Base-by-base conservation (phyloP, 1,140 invertebrate species). In the Pinna nobilis region DNA sequence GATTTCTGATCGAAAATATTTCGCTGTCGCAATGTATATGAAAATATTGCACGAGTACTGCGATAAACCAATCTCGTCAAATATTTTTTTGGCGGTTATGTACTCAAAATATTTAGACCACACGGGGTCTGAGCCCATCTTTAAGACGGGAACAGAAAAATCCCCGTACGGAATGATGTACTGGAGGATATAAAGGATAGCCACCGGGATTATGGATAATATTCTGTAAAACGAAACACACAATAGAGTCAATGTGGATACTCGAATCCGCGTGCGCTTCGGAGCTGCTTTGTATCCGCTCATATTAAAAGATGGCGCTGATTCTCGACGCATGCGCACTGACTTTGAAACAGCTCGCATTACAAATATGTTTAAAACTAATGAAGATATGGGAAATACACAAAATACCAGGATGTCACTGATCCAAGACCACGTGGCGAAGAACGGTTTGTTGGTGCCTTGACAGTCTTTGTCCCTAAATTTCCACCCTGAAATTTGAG, bases 401-500 rank as follows among this genome's bases (percentile, higher is more conserved):
- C 53, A 75, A 70, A 83, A 83, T 6, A 82, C 55, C 15, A 83
- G 32, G 37, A 81, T 57, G 44, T 85, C 85, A 37, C 78, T 82
- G 15, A 74, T 37, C 79, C 75, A 81, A 11, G 59, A 74, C 82
- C 82, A 85, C 2, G 72, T 67, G n/a, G 37, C 49, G n/a, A 64
- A 71, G 32, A 71, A 71, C 15, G n/a, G 25, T 0, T 33, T 32
- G 6, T 51, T 23, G 7, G 53, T 39, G 13, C 61, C 51, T 2
- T 44, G 30, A 30, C 61, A 65, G 3, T 49, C 44, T 15, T 25
- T 51, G 20, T 73, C 30, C 35, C 57, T 25, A n/a, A 49, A 79
- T n/a, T 66, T 76, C 83, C 82, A 86, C 39, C 84, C 73, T 64
- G 81, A 84, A 11, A 55, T 70, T 59, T 86, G 83, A 5, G 70